Conservation (phyloP, 2,797 vertebrate species). For the Scolopax rusticola region DNA sequence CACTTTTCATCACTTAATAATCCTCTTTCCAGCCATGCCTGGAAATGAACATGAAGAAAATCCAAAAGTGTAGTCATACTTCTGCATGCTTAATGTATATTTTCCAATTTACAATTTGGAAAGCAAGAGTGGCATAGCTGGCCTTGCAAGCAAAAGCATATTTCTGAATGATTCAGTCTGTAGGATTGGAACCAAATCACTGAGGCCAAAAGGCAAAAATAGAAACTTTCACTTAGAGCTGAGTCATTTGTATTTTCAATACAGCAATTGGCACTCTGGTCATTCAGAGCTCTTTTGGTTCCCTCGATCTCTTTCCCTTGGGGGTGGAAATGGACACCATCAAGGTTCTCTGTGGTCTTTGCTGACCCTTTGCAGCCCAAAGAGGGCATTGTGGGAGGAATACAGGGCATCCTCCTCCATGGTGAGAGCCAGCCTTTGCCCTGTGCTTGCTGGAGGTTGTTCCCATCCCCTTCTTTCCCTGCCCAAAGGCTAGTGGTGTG, state of each 20-base stretch:
- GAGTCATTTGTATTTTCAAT: slow-evolving; percentile 52
- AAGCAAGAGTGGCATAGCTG: slow-evolving; percentile 32
- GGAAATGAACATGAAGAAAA: background rate
- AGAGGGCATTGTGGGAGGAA: background rate
- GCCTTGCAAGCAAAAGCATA: background rate
- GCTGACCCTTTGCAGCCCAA: background rate
- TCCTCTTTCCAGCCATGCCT: background rate
- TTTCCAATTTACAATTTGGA: slow-evolving; percentile 31
- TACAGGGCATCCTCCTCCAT: background rate
- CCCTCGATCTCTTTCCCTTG: background rate
- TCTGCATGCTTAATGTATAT: background rate
- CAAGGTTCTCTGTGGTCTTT: background rate
- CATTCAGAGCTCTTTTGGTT: background rate
- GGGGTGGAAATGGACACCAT: background rate
- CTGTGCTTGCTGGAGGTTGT: background rate
- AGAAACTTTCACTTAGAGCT: slow-evolving; percentile 54
- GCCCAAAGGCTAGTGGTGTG: background rate
- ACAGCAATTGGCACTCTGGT: background rate
- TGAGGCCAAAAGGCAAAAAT: slow-evolving; percentile 43
- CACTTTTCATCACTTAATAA: background rate
- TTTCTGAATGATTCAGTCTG: slow-evolving; percentile 58
- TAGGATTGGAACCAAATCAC: slow-evolving; percentile 39
- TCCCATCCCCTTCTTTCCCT: background rate
- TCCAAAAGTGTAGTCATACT: background rate
- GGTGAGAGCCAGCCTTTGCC: background rate